Percentiles rank a stretch among this genome's conserved stretches.
These are phyloP conservation scores for Holothuria leucospilota DNA, from an alignment of 53 echinoderm and acorn worm genomes.

Conservation along the genomic window DNA sequence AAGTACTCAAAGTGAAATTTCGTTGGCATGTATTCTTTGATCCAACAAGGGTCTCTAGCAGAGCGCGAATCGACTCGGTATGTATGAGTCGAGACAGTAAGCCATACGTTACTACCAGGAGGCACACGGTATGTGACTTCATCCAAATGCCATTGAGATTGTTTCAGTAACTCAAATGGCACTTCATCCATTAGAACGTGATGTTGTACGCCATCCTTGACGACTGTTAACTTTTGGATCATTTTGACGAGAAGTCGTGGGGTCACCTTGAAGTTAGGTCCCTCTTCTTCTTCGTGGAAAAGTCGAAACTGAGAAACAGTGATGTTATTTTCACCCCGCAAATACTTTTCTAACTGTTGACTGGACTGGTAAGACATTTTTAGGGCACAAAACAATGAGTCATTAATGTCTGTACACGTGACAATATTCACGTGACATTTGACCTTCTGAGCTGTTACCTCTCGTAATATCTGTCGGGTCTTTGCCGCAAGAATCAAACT, in stretches of 20 bases:
- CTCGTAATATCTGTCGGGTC: conserved; percentile 5
- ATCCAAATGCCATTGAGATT: conserved; percentile 3
- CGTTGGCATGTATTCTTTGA: conserved; percentile 22
- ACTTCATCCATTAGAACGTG: conserved; percentile 45
- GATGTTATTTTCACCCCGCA: neutral
- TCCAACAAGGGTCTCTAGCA: conserved; percentile 27
- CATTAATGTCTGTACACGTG: conserved; percentile 47
- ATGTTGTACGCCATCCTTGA: neutral
- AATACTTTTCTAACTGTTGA: conserved; percentile 18
- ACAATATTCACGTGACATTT: conserved; percentile 25
- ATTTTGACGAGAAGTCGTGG: conserved; percentile 25
- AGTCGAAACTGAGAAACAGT: conserved; percentile 16
- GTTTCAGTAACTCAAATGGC: conserved; percentile 37
- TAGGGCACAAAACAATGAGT: conserved; percentile 22
- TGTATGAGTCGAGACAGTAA: conserved; percentile 34
- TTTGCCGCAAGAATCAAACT: conserved; percentile 41
- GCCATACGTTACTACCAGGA: conserved; percentile 6
- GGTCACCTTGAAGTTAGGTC: conserved; percentile 27
- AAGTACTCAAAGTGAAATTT: conserved; percentile 36
- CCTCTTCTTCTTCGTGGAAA: conserved; percentile 11
- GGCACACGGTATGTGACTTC: neutral
- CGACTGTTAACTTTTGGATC: conserved; percentile 3
- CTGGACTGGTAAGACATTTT: conserved; percentile 41
- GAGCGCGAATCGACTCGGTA: conserved; percentile 30
- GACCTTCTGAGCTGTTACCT: neutral